Conservation (phyloP, 2,797 vertebrate species). For the Anguilla megastoma region DNA sequence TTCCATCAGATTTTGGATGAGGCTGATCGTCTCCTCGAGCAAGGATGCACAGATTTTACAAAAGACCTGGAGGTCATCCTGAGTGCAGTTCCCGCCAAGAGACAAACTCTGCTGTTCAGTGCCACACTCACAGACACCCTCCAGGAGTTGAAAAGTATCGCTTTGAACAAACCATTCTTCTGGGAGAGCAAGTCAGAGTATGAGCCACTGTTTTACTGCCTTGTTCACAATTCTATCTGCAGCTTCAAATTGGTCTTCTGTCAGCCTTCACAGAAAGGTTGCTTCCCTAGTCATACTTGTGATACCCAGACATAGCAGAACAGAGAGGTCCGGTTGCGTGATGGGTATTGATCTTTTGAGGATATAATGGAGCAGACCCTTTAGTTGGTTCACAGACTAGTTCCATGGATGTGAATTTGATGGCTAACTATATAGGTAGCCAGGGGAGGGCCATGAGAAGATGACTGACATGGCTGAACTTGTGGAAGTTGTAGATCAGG, state of each 20-base stretch:
- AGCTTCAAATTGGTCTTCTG: background rate
- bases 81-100: constrained; percentile 67
- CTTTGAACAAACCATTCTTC: constrained; percentile 89
- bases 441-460: background rate
- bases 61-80: constrained; percentile 89
- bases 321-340: background rate
- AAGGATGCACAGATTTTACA: constrained; percentile 90
- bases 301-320: background rate
- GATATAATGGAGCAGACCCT: background rate
- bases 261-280: background rate
- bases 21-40: constrained; percentile 89
- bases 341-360: background rate
- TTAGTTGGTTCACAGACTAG: background rate
- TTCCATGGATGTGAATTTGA: background rate
- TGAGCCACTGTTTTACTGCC: constrained; percentile 45
- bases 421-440: background rate
- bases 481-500: background rate
- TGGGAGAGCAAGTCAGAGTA: constrained; percentile 89
- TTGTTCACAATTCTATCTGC: background rate
- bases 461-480: background rate
- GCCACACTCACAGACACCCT: constrained; percentile 91
- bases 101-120: constrained; percentile 93
- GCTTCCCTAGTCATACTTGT: background rate
- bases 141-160: constrained; percentile 80
- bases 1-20: constrained; percentile 86